phyloP scores from a whole-genome alignment of 2,797 vertebrate genomes.

The Hyperoplus lanceolatus region DNA sequence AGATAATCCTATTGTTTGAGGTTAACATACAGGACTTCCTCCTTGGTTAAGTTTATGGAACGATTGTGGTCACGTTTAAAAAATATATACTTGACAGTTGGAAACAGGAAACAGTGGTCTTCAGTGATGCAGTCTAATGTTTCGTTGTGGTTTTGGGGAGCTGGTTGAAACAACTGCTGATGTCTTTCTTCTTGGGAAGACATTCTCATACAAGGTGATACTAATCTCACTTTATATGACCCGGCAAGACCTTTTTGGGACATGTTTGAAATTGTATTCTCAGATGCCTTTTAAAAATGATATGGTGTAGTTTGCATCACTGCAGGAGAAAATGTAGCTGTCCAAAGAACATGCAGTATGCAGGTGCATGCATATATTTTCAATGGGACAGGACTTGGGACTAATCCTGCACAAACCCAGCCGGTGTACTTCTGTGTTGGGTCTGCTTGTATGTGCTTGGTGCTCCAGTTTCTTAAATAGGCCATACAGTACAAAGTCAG shows the following conservation, averaged over 20 bases:
- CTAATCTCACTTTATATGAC: too few species aligned
- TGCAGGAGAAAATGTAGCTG: background rate
- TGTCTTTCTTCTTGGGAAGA: background rate
- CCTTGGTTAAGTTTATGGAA: background rate
- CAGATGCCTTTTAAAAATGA: background rate
- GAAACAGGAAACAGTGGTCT: background rate
- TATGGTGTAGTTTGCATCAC: background rate
- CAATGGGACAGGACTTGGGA: background rate
- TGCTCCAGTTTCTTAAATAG: background rate
- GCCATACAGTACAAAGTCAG: background rate
- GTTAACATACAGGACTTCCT: background rate
- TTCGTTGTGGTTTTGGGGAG: background rate
- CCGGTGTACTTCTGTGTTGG: background rate
- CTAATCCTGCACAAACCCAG: background rate
- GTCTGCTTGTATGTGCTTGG: too few species aligned
- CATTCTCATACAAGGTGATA: background rate
- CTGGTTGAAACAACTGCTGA: background rate
- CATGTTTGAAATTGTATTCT: constrained; percentile 5
- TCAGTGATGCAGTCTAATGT: background rate
- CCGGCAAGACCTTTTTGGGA: background rate
- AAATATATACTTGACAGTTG: background rate
- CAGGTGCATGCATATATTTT: background rate
- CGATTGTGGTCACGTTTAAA: background rate
- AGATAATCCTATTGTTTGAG: background rate
- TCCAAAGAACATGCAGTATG: background rate